Base-by-base conservation (phyloP, 53 echinoderm and acorn worm genomes). In the Pentamera pediparva region DNA sequence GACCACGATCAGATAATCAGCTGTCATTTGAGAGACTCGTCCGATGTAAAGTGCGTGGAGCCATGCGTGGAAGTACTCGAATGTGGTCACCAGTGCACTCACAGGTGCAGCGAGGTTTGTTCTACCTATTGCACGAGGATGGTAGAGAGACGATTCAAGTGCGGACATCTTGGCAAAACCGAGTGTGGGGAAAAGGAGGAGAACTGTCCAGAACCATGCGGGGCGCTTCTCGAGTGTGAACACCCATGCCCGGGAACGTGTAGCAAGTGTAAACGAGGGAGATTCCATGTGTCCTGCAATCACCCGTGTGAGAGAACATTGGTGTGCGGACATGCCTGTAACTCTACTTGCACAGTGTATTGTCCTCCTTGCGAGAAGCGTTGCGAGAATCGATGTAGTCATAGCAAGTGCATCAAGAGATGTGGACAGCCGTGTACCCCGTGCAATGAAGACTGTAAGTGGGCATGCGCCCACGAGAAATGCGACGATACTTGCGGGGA, bases 321-420 rank as follows among this genome's bases (percentile, higher is more conserved):
- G 18, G 86, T 96, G 6, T 96, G 96, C 75, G 88, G 91, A 27
- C 96, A 96, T 62, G 76, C 39, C 47, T 96, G 96, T 54, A 45
- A 67, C 31, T 77, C 76, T 19, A 70, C 63, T 29, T 96, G 96
- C 61, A 79, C 96, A 7, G 43, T 55, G 10, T 56, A 83, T 45
- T 96, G 91, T 76, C 96, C 90, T 39, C 93, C 93, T 2, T 93
- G 93, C 40, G 65, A 75, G 29, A 65, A 84, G 37, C 65, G 58
- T 32, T 96, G 96, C 54, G 52, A 85, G 59, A 91, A 91, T 22
- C 72, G 82, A 34, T 96, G 91, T 31, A 60, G 65, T 0, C 96
- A 96, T 48, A 91, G 89, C 61, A 79, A 80, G 28, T 96, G 96
- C 67, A 67, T 40, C 0, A 75, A 77, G 10, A 34, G 34, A 3